A percentile compares a stretch with the other conserved stretches of the same genome.
Conservation (phyloP, 2,888 invertebrate species). For the Ptilodon capucinus region DNA sequence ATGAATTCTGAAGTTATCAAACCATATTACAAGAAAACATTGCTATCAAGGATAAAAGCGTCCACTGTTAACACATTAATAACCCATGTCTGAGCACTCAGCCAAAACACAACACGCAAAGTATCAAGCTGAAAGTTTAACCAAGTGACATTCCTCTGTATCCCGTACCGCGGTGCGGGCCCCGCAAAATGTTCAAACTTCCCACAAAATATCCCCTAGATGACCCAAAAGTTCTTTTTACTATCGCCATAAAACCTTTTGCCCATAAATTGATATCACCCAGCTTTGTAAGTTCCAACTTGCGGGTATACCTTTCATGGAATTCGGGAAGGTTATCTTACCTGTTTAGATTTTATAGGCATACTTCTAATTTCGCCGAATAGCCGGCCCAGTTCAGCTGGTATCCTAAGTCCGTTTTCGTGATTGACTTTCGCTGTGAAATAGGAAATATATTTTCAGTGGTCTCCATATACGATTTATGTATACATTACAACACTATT, state of each 20-base stretch:
- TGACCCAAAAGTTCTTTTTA: slow-evolving; percentile 50
- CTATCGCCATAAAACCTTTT: slow-evolving; percentile 44
- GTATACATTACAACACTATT: no score
- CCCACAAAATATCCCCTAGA: slow-evolving; percentile 30
- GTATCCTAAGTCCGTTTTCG: background rate
- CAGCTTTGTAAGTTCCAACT: slow-evolving; percentile 23
- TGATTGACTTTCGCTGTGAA: background rate
- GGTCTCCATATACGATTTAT: no score
- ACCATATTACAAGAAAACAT: background rate
- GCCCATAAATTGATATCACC: slow-evolving; percentile 51
- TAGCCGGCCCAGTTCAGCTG: background rate
- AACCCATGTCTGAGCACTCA: slow-evolving; percentile 21
- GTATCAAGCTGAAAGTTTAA: slow-evolving; percentile 23
- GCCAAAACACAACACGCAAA: slow-evolving; percentile 16
- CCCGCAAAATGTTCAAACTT: slow-evolving; percentile 33
- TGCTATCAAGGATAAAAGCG: slow-evolving; percentile 19
- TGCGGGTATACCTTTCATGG: slow-evolving; percentile 20
- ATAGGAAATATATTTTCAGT: no score
- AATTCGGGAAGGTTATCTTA: slow-evolving; percentile 18
- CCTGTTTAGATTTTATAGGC: slow-evolving; percentile 27
- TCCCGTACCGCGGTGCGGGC: slow-evolving; percentile 10
- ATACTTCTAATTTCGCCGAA: slow-evolving; percentile 16
- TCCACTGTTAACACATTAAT: slow-evolving; percentile 11
- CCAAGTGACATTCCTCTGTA: slow-evolving; percentile 26
- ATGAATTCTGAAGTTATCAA: no score